A percentile compares a stretch with the other conserved stretches of the same genome.
Conservation (phyloP, 2,113 vertebrate species). For the Coturnix japonica region DNA sequence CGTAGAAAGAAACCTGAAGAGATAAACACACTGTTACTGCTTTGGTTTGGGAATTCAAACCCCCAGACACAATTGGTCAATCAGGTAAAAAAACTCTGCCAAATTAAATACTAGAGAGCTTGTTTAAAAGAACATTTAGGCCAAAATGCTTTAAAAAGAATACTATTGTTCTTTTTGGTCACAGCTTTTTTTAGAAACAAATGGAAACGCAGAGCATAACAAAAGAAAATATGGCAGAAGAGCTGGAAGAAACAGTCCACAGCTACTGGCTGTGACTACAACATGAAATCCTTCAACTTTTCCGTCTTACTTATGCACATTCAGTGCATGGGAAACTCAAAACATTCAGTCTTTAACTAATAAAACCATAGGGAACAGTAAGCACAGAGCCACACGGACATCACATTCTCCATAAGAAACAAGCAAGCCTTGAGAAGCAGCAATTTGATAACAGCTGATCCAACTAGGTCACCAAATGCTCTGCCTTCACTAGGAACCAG, state of each 20-base stretch:
- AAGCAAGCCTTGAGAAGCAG: fast-evolving
- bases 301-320: not conserved
- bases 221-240: not conserved
- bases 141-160: not conserved
- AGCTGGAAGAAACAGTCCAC: not conserved
- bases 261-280: not conserved
- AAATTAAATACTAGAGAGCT: not conserved
- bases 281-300: not conserved
- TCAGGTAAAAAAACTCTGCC: not conserved
- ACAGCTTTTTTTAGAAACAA: not conserved
- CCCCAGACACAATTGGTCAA: not conserved
- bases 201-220: not conserved
- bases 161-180: not conserved
- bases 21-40: not conserved
- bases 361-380: not conserved
- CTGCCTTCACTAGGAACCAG: not conserved
- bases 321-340: not conserved
- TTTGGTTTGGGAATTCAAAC: not conserved
- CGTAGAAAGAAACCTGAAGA: conserved; percentile 91
- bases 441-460: not conserved
- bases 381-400: not conserved
- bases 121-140: not conserved
- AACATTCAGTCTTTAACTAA: not conserved
- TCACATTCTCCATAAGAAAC: not conserved
- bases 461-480: not conserved